Percentiles rank a stretch among this genome's conserved stretches.
These are phyloP conservation scores for Pseudomyrmex sp. DNA, from an alignment of 1,140 invertebrate genomes.

Conservation along the genomic window DNA sequence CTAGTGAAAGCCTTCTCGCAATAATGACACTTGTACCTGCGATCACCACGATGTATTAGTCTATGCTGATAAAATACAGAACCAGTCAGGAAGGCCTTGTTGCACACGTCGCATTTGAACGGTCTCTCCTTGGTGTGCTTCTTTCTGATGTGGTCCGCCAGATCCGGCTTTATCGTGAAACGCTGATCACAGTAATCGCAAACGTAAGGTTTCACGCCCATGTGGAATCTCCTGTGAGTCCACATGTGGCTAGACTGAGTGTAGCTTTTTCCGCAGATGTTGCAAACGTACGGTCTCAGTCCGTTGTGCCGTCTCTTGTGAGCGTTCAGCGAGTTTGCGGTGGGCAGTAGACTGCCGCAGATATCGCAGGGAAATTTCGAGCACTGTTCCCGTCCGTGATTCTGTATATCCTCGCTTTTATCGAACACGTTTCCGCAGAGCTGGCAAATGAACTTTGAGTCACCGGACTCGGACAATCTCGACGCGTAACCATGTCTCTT, in stretches of 20 bases:
- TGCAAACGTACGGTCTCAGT: slow-evolving; percentile 86
- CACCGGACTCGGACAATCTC: slow-evolving; percentile 73
- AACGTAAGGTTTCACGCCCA: slow-evolving; percentile 87
- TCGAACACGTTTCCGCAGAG: slow-evolving; percentile 82
- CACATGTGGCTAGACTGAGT: slow-evolving; percentile 88
- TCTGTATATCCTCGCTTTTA: slow-evolving; percentile 77
- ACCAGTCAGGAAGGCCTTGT: slow-evolving; percentile 90
- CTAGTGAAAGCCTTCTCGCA: slow-evolving; percentile 87
- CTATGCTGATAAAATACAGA: slow-evolving; percentile 91
- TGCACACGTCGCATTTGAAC: slow-evolving; percentile 89
- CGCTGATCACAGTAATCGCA: slow-evolving; percentile 87
- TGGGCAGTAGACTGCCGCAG: slow-evolving; percentile 73
- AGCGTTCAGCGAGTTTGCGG: slow-evolving; percentile 81
- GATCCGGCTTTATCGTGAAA: slow-evolving; percentile 88
- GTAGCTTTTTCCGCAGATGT: slow-evolving; percentile 87
- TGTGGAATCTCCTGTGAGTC: slow-evolving; percentile 87
- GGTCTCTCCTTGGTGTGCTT: slow-evolving; percentile 89
- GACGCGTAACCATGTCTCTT: slow-evolving; percentile 73
- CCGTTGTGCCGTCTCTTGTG: slow-evolving; percentile 83
- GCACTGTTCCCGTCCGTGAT: slow-evolving; percentile 80
- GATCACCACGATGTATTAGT: slow-evolving; percentile 92
- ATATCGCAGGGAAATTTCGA: slow-evolving; percentile 75
- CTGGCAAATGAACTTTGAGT: slow-evolving; percentile 82
- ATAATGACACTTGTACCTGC: slow-evolving; percentile 90
- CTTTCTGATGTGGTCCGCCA: slow-evolving; percentile 89